Base-by-base conservation (phyloP, 2,888 invertebrate genomes). In the Lepidochitona cinerea region DNA sequence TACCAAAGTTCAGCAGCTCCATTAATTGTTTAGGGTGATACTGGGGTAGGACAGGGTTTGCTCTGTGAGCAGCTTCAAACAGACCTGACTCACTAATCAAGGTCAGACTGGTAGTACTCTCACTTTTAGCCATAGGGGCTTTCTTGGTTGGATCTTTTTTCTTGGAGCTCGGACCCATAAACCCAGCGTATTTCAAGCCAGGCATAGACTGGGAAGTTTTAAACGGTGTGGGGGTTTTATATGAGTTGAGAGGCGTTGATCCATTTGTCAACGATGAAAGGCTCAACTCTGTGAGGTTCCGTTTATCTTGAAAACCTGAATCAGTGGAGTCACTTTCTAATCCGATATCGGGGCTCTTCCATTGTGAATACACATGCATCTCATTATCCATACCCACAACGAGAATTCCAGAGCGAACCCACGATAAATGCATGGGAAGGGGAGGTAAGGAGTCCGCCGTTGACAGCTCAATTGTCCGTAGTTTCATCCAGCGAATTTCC, bases 381-480 rank as follows among this genome's bases (percentile, higher is more conserved):
- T 99, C 99, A 1, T 98, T 98, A 89, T 99, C 98, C 98, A 99
- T 98, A 1, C 99, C 99, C 0, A 99, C 98, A 0, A 99, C 97
- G 0, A 99, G 92, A 80, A 99, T 97, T 0, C 99, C 99, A 88
- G 99, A 99, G 33, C 99, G 93, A 0, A 99, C 98, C 99, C 99
- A 99, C 1, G 97, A 97, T 84, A 99, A 96, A 90, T 98, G 97
- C 96, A 99, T 99, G 0, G 99, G 99, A 67, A 99, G 91, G 0
- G 99, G 98, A 0, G 98, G 97, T 52, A 99, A 91, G 0, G 98
- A 97, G 87, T 99, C 99, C 0, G 97, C 98, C 0, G 98, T 97
- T 78, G 95, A 94, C 18, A 99, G 90, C 83, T 97, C 95, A 54
- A 98, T 96, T 83, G 96, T 95, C 0, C 98, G 93, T 41, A 98